Conservation (phyloP, 2,797 vertebrate species). For the Phataginus tetradactyla region DNA sequence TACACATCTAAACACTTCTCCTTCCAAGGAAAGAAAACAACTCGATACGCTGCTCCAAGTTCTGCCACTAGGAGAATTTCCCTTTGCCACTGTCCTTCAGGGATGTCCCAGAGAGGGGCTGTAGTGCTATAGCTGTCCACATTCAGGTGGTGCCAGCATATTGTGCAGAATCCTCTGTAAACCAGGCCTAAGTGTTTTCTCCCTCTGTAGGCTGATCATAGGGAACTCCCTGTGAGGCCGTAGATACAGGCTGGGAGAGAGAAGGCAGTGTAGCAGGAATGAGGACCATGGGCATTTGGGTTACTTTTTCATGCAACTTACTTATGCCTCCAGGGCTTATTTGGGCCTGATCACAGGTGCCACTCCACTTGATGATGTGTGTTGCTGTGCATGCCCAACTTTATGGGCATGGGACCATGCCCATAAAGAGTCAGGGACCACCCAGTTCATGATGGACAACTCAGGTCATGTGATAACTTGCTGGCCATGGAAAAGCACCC, state of each 20-base stretch:
- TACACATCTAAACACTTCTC: too few relatives aligned
- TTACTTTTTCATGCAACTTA: too few relatives aligned
- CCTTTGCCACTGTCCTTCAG: neutral
- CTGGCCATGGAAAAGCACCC: neutral
- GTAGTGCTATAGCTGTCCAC: too few relatives aligned
- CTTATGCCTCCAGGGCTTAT: neutral
- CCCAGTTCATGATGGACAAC: neutral
- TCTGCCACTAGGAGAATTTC: neutral
- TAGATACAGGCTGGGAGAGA: too few relatives aligned
- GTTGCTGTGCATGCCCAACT: neutral
- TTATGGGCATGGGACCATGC: too few relatives aligned
- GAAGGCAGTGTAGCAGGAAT: too few relatives aligned
- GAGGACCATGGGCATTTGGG: too few relatives aligned
- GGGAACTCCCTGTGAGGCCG: neutral
- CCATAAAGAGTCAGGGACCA: neutral
- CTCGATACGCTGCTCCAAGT: neutral
- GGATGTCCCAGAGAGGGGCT: neutral
- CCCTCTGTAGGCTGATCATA: neutral
- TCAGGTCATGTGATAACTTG: neutral
- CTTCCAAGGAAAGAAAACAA: neutral
- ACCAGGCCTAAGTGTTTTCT: neutral
- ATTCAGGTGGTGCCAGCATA: too few relatives aligned
- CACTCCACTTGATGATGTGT: neutral
- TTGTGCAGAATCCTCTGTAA: neutral
- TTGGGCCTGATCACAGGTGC: neutral